phyloP scores from a whole-genome alignment of 1,140 invertebrate genomes.

The Zaprionus capensis region DNA sequence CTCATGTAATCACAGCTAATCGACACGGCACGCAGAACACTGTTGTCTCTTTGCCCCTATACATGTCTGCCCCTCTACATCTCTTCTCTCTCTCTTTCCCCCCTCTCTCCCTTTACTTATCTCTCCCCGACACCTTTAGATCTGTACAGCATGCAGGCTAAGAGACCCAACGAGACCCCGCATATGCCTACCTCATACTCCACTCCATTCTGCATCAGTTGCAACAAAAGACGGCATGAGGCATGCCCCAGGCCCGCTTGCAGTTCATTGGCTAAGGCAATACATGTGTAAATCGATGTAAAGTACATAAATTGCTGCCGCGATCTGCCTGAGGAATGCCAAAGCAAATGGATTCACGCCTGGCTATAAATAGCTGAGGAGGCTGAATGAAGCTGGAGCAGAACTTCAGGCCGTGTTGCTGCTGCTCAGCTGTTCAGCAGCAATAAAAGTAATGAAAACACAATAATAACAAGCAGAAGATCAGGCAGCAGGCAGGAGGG shows the following conservation, averaged over 20 bases:
- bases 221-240: constrained; percentile 34
- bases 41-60: too few relatives aligned
- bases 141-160: too few relatives aligned
- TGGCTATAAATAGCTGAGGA: constrained; percentile 65
- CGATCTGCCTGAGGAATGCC: constrained; percentile 49
- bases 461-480: not conserved
- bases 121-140: too few relatives aligned
- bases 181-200: not conserved
- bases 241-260: constrained; percentile 18
- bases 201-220: not conserved
- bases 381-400: not conserved
- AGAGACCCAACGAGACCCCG: not conserved
- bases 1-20: too few relatives aligned
- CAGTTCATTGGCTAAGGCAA: constrained; percentile 41
- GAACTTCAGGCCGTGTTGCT: not conserved
- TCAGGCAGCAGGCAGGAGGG: not conserved
- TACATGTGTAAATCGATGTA: not conserved
- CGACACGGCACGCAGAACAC: too few relatives aligned
- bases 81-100: too few relatives aligned
- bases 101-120: too few relatives aligned
- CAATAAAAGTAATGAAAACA: constrained; percentile 1
- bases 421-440: constrained; percentile 1
- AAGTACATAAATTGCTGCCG: constrained; percentile 35
- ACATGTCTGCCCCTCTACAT: too few relatives aligned
- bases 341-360: constrained; percentile 54